Conservation (phyloP, 2,888 invertebrate genomes). For the Tenthredo distinguenda region DNA sequence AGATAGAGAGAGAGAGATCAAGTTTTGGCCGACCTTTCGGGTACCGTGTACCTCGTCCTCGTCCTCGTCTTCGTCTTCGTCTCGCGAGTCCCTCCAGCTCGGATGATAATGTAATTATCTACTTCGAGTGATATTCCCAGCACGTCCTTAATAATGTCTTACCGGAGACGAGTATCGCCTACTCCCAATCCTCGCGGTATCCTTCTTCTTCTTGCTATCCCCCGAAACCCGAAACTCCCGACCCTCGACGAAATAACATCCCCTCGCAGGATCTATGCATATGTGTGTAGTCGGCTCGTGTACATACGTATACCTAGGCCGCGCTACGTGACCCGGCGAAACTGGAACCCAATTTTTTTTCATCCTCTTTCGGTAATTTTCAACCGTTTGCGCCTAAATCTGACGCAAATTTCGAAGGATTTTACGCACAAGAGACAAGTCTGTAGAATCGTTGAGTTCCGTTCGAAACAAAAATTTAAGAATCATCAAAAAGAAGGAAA, state of each 20-base stretch:
- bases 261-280: constrained; percentile 48
- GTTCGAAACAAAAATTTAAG: too few relatives aligned
- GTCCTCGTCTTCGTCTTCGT: constrained; percentile 44
- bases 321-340: background rate
- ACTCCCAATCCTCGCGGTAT: constrained; percentile 54
- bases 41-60: background rate
- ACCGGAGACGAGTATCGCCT: constrained; percentile 62
- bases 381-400: too few relatives aligned
- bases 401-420: too few relatives aligned
- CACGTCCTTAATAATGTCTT: constrained; percentile 68
- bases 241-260: constrained; percentile 56
- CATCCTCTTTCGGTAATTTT: background rate
- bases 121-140: constrained; percentile 63
- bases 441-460: too few relatives aligned
- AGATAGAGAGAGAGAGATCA: constrained; percentile 15
- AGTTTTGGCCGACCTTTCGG: constrained; percentile 31
- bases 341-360: background rate
- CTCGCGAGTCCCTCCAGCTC: constrained; percentile 40
- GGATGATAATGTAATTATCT: constrained; percentile 65
- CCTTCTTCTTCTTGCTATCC: constrained; percentile 54
- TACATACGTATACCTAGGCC: background rate
- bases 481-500: too few relatives aligned
- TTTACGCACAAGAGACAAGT: too few relatives aligned
- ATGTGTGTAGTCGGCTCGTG: constrained; percentile 4
- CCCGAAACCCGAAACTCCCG: constrained; percentile 53